Evolutionary conservation across 2,797 vertebrate genomes (phyloP).

Genomic region (Intellagama lesueurii): DNA sequence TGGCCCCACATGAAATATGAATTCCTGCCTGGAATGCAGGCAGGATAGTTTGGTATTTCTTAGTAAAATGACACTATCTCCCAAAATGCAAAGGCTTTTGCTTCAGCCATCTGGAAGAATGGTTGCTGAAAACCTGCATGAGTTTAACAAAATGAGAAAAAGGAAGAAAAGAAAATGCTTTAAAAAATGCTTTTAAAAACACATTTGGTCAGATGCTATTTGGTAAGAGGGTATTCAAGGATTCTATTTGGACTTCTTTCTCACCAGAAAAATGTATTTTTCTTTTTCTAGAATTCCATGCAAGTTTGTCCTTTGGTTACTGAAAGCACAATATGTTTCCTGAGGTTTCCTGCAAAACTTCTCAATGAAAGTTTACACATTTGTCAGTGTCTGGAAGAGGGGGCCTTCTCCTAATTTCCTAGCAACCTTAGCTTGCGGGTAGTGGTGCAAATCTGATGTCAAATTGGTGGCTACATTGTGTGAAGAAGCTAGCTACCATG

Average conservation of each 20-base stretch:
- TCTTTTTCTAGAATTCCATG: slow-evolving; percentile 24
- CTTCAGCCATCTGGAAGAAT: slow-evolving; percentile 40
- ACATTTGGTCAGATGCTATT: slow-evolving; percentile 34
- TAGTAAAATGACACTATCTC: slow-evolving; percentile 34
- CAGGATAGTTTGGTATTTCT: not conserved
- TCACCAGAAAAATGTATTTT: not conserved
- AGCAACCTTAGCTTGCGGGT: slow-evolving; percentile 32
- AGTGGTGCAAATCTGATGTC: slow-evolving; percentile 51
- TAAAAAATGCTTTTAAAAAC: not conserved
- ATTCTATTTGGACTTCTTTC: not conserved
- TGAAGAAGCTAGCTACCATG: slow-evolving; percentile 4
- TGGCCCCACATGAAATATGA: slow-evolving; percentile 7
- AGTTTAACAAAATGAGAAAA: slow-evolving; percentile 3
- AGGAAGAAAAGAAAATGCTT: not conserved
- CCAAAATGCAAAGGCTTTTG: slow-evolving; percentile 11
- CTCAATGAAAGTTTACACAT: slow-evolving; percentile 68
- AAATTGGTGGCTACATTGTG: slow-evolving; percentile 57
- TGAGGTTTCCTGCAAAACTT: slow-evolving; percentile 68
- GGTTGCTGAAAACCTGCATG: slow-evolving; percentile 43
- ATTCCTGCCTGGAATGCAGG: slow-evolving; percentile 34
- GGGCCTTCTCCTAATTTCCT: slow-evolving; percentile 60
- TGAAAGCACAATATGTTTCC: slow-evolving; percentile 53
- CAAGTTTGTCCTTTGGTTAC: slow-evolving; percentile 52
- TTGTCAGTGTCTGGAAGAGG: slow-evolving; percentile 67
- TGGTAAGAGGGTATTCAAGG: not conserved